Percentiles rank a stretch among this genome's conserved stretches.
These are phyloP conservation scores for Cantharis rufa DNA, from an alignment of 2,888 invertebrate genomes.

Conservation along the genomic window DNA sequence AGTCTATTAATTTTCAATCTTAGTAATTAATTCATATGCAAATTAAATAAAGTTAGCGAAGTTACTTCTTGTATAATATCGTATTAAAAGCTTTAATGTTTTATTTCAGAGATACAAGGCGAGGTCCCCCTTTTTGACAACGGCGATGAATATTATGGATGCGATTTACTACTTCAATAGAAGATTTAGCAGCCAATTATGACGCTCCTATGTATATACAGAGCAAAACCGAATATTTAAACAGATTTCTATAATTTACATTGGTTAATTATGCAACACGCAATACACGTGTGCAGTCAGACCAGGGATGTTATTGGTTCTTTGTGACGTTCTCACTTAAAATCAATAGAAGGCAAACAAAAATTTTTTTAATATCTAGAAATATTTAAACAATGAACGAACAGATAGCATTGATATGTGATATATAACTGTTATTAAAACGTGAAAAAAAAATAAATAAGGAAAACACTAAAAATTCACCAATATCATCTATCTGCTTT, in stretches of 20 bases:
- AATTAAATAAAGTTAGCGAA: neutral
- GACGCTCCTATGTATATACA: no score
- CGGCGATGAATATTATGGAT: constrained; percentile 5
- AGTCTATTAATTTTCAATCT: constrained; percentile 12
- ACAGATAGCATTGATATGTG: no score
- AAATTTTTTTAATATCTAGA: no score
- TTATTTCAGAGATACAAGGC: constrained; percentile 7
- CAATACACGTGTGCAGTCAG: no score
- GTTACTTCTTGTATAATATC: constrained; percentile 3
- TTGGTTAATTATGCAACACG: no score
- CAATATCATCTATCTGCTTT: neutral
- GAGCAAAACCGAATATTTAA: neutral
- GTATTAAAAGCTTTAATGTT: neutral
- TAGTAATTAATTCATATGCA: constrained; percentile 13
- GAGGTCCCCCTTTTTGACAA: neutral
- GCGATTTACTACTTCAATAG: constrained; percentile 3
- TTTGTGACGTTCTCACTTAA: no score
- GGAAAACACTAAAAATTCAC: neutral
- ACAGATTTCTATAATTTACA: neutral
- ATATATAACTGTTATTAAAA: neutral
- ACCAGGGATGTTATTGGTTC: no score
- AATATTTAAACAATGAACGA: no score
- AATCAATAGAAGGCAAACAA: neutral
- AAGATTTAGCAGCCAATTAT: neutral
- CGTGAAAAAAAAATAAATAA: neutral